Evolutionary conservation across 2,797 vertebrate species (phyloP).

Genomic region (Perodicticus potto): DNA sequence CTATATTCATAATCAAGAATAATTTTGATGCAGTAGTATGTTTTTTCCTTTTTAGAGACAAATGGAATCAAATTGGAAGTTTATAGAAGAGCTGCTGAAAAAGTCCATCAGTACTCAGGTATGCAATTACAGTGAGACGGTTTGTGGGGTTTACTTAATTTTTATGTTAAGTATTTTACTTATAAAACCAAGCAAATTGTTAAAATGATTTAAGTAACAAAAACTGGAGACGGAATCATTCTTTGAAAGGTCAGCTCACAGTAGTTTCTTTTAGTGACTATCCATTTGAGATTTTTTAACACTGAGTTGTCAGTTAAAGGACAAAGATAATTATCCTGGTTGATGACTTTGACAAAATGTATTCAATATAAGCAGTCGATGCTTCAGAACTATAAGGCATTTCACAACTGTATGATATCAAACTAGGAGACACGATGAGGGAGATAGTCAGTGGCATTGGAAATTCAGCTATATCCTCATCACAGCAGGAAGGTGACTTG

Average conservation of each 20-base stretch:
- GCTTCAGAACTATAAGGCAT: slow-evolving; percentile 86
- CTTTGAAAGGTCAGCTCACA: slow-evolving; percentile 59
- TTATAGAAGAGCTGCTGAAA: slow-evolving; percentile 94
- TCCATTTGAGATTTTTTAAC: slow-evolving; percentile 82
- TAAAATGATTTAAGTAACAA: slow-evolving; percentile 72
- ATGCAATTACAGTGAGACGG: slow-evolving; percentile 72
- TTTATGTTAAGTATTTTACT: slow-evolving; percentile 68
- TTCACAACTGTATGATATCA: slow-evolving; percentile 84
- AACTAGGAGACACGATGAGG: slow-evolving; percentile 87
- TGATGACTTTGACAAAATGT: slow-evolving; percentile 87
- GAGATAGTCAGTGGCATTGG: slow-evolving; percentile 88
- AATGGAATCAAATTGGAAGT: slow-evolving; percentile 94
- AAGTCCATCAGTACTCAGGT: slow-evolving; percentile 93
- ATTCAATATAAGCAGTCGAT: slow-evolving; percentile 87
- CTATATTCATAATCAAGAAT: slow-evolving; percentile 32
- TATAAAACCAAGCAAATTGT: slow-evolving; percentile 70
- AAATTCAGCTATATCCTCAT: slow-evolving; percentile 89
- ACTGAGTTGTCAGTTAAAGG: slow-evolving; percentile 86
- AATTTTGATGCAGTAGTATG: slow-evolving; percentile 61
- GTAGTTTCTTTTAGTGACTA: slow-evolving; percentile 80
- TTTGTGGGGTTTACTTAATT: slow-evolving; percentile 51
- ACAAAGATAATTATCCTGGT: slow-evolving; percentile 87
- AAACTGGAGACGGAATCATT: slow-evolving; percentile 63
- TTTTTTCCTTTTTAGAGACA: slow-evolving; percentile 89
- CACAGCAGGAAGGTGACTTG: slow-evolving; percentile 91